phyloP scores from a whole-genome alignment of 2,113 vertebrate genomes.

The Limnothrissa miodon region DNA sequence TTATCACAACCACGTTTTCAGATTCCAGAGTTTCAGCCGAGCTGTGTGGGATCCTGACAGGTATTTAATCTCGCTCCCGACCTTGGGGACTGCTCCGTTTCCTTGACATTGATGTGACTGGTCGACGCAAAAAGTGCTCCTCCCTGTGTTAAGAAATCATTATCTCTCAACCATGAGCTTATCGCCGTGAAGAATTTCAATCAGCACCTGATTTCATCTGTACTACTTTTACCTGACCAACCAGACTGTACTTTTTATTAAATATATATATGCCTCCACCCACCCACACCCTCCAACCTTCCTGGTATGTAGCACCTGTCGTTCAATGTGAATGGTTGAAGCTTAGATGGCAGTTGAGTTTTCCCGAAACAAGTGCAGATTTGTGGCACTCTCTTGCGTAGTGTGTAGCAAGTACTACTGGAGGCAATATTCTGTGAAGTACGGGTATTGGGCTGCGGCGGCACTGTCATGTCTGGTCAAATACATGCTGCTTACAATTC shows the following conservation, averaged over 20 bases:
- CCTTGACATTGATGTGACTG: not conserved
- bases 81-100: not conserved
- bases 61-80: not conserved
- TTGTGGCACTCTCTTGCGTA: not conserved
- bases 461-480: slow-evolving; percentile 16
- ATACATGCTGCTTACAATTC: slow-evolving; percentile 9
- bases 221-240: not conserved
- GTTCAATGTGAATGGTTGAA: not conserved
- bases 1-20: not conserved
- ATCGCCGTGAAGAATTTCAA: slow-evolving; percentile 9
- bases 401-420: not conserved
- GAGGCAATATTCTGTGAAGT: not conserved
- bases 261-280: too few species aligned
- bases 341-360: not conserved
- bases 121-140: not conserved
- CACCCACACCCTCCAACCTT: too few species aligned
- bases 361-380: not conserved
- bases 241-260: not conserved
- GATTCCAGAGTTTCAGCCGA: not conserved
- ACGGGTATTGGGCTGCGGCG: too few species aligned
- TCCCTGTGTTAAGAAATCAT: not conserved
- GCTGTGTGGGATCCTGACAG: not conserved
- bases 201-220: not conserved
- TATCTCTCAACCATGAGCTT: not conserved
- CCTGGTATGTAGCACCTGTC: slow-evolving; percentile 14